Percentiles rank a stretch among this genome's conserved stretches.
Conservation (phyloP, 2,113 vertebrate species). For the Lontra canadensis region DNA sequence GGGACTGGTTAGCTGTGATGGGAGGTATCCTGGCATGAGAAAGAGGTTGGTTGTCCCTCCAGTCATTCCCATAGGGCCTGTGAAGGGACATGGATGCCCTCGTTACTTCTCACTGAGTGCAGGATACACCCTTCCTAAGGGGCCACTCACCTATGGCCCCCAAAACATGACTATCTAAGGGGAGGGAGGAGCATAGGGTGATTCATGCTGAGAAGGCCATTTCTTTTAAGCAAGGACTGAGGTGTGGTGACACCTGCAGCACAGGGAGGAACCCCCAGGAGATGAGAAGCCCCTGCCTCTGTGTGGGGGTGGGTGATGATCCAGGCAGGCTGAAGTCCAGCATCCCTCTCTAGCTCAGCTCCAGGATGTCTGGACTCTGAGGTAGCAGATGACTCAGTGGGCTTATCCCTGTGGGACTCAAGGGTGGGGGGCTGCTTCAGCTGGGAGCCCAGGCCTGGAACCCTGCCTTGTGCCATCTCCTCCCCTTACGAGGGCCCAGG, state of each 20-base stretch:
- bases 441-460: neutral
- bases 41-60: too few species aligned
- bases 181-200: neutral
- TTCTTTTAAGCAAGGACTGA: neutral
- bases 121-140: too few species aligned
- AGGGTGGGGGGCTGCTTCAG: neutral
- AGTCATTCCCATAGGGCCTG: too few species aligned
- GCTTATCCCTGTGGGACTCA: too few species aligned
- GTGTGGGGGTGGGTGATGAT: neutral
- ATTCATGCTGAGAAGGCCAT: neutral
- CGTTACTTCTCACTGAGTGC: too few species aligned
- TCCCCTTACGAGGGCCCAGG: neutral
- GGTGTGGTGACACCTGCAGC: neutral
- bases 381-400: neutral
- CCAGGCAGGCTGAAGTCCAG: neutral
- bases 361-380: too few species aligned
- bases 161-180: too few species aligned
- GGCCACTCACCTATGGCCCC: too few species aligned
- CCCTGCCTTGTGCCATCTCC: neutral
- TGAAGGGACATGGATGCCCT: too few species aligned
- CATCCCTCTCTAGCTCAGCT: neutral
- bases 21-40: too few species aligned
- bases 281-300: neutral
- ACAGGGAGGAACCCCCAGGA: neutral
- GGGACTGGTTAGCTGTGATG: too few species aligned